phyloP scores from a whole-genome alignment of 2,797 vertebrate genomes.

The Limosa lapponica region DNA sequence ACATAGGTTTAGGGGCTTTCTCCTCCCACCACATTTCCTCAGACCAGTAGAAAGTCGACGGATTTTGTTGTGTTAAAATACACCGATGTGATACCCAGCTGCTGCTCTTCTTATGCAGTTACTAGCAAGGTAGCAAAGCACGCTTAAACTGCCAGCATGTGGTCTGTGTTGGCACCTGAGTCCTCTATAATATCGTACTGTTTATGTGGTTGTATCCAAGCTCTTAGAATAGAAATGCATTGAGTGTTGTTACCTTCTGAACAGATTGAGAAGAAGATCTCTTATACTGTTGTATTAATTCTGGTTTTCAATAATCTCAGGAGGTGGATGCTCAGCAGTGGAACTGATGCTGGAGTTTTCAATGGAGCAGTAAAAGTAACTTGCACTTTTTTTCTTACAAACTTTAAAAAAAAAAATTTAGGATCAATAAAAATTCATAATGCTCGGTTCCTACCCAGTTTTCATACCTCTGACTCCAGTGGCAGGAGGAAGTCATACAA shows the following conservation, averaged over 20 bases:
- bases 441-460: neutral
- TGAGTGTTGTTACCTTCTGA: rapidly evolving
- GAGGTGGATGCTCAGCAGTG: neutral
- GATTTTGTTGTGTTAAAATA: neutral
- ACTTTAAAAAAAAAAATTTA: neutral
- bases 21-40: neutral
- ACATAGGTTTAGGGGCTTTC: neutral
- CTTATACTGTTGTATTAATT: rapidly evolving
- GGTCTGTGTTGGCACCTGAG: neutral
- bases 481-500: neutral
- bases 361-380: neutral
- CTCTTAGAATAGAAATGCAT: neutral
- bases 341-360: neutral
- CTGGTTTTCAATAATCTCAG: neutral
- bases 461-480: neutral
- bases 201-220: rapidly evolving
- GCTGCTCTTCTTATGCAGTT: rapidly evolving
- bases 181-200: rapidly evolving
- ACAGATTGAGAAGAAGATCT: neutral
- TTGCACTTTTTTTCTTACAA: neutral
- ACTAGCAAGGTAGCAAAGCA: neutral
- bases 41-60: neutral
- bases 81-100: rapidly evolving
- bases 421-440: neutral
- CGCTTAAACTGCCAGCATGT: rapidly evolving